These are phyloP conservation scores for Lucinisca nassula DNA, from an alignment of 2,888 invertebrate species.

Conservation along the genomic window DNA sequence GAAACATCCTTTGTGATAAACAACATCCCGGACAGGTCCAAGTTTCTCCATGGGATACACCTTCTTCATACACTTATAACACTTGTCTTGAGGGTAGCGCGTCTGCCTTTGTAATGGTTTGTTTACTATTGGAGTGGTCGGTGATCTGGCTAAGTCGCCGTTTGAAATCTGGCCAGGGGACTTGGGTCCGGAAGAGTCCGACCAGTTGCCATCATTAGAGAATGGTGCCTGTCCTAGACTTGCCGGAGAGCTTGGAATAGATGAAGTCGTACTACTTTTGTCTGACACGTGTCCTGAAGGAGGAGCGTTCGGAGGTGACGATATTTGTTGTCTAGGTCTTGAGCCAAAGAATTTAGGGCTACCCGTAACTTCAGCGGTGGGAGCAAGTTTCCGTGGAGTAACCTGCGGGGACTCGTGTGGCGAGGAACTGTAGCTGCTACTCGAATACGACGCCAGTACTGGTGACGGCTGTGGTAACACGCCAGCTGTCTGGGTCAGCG, in stretches of 20 bases:
- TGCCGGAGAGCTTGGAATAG: slow-evolving; percentile 71
- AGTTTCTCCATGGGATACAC: slow-evolving; percentile 81
- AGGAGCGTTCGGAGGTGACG: slow-evolving; percentile 44
- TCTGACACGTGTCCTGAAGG: slow-evolving; percentile 47
- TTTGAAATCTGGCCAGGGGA: slow-evolving; percentile 50
- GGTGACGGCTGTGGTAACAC: slow-evolving; percentile 19
- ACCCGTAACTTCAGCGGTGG: slow-evolving; percentile 13
- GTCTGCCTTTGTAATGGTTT: slow-evolving; percentile 70
- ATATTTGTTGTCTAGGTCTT: slow-evolving; percentile 56
- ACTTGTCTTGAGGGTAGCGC: slow-evolving; percentile 74
- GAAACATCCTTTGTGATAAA: slow-evolving; percentile 82
- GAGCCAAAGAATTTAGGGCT: slow-evolving; percentile 43
- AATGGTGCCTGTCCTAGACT: slow-evolving; percentile 55
- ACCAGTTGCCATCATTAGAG: slow-evolving; percentile 57
- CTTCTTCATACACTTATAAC: slow-evolving; percentile 77
- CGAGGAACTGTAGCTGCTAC: slow-evolving; percentile 52
- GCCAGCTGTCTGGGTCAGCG: slow-evolving; percentile 17
- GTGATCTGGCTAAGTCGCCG: slow-evolving; percentile 34
- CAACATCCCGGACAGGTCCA: slow-evolving; percentile 78
- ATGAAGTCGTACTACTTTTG: slow-evolving; percentile 70
- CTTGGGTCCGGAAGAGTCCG: slow-evolving; percentile 55
- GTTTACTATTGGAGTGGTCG: slow-evolving; percentile 50
- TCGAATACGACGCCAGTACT: slow-evolving; percentile 36
- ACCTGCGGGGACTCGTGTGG: slow-evolving; percentile 54
- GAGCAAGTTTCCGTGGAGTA: slow-evolving; percentile 25